Evolutionary conservation across 2,888 invertebrate species (phyloP), one percentile per base, ranked within the genome.

Genomic region (Blera fallax): DNA sequence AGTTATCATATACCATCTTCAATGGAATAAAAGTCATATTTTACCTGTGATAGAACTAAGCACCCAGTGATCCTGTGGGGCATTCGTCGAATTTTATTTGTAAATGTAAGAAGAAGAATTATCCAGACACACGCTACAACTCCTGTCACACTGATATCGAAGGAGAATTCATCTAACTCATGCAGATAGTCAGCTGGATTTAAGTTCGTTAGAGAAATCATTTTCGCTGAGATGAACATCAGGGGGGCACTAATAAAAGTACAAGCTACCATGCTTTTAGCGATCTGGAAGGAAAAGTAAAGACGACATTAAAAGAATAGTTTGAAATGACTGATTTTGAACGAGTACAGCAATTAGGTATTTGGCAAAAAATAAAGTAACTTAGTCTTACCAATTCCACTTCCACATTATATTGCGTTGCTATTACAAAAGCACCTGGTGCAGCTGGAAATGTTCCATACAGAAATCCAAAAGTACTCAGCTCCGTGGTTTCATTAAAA

Each of bases 381-480:
- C n/a, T n/a, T n/a, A n/a, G n/a, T 91, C 93, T 93, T 91, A 97
- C 97, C 94, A 98, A 93, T 92, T 98, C 98, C 76, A 96, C 94
- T 90, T 97, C 97, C 67, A 97, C 92, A 87, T 95, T 95, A 91
- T 98, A 98, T 87, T 97, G 95, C 48, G 96, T 95, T 0, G 98
- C 97, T 92, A 98, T 98, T 2, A 99, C 97, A 91, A 98, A 98
- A 0, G 98, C 97, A n/a, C 97, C 97, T 0, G 98, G 98, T 0
- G 98, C 98, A 0, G 98, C 95, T 0, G 99, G 99, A 91, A 99
- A 97, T 0, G 98, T 98, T 70, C 99, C 98, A 90, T 98, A 98
- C 0, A 99, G 93, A 92, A 99, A 99, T 0, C 97, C 98, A 91
- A 97, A 98, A 45, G 97, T 98, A 87, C 97, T 97, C 76, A 97